Evolutionary conservation across 2,888 invertebrate genomes (phyloP), one percentile per base, ranked within the genome.

Genomic region (Pteria penguin): DNA sequence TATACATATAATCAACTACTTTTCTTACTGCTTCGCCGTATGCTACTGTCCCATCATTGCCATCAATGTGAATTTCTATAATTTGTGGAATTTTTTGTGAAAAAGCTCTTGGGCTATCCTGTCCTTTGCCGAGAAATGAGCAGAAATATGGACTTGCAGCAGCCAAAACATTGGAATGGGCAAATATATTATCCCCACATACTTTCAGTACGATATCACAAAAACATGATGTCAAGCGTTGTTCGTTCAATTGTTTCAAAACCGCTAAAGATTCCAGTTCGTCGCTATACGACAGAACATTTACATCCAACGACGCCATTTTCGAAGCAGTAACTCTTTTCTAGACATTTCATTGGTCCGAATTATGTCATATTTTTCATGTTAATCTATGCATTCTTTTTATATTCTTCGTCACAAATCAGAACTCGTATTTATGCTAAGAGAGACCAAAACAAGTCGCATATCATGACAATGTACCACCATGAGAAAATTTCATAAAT

Each of bases 141-240:
- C 86, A 84, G 75, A 90, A 90, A 81, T 91, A 91, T 1, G 91
- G 89, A 81, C 90, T 90, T 26, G 89, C 89, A 26, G 90, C 89
- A 3, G 91, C 89, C 52, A 91, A 75, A 14, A 92, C 86, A 74
- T 89, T 90, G 18, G 91, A 90, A 82, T 92, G 91, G 3, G 90
- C 91, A 76, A 79, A 85, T 32, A 91, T 86, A 62, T 89, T 86
- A 27, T 86, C 82, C 26, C 84, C 89, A 71, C 86, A 87, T 26
- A 92, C 88, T 80, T 87, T 87, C 14, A 92, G 83, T 66, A 90
- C 80, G 32, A 92, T 89, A 84, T 91, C 91, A 80, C 91, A 91
- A 78, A 90, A 88, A 63, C 85, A 83, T 27, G 85, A 82, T 22
- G 69, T 61, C n/a, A 76, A 75, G 76, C 90, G 87, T 65, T 91